These are phyloP conservation scores for Pseudomyrmex dendroicus DNA, from an alignment of 1,140 invertebrate genomes.

Conservation along the genomic window DNA sequence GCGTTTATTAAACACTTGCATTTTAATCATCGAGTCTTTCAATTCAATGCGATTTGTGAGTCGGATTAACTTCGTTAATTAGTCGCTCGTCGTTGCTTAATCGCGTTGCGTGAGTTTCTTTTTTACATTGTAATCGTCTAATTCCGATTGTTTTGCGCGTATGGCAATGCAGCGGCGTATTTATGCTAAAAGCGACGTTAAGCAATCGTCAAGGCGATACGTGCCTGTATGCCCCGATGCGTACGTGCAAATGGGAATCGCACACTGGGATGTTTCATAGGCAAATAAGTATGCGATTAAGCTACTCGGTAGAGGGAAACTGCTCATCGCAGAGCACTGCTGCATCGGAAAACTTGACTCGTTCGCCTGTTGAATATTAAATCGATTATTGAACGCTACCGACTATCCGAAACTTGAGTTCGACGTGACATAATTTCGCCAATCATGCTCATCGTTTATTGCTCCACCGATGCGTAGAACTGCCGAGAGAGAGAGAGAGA, in stretches of 20 bases:
- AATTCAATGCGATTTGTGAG: too few species aligned
- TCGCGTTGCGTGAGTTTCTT: not conserved
- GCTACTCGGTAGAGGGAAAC: constrained; percentile 39
- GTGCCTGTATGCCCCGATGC: constrained; percentile 42
- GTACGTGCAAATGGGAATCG: constrained; percentile 57
- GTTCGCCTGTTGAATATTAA: constrained; percentile 16
- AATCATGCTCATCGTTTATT: not conserved
- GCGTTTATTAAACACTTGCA: too few species aligned
- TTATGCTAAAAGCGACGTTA: constrained; percentile 65
- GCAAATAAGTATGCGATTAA: constrained; percentile 72
- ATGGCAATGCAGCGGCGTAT: constrained; percentile 45
- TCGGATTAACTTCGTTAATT: too few species aligned
- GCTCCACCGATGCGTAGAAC: too few species aligned
- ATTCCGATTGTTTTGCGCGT: not conserved
- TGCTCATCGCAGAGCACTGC: not conserved
- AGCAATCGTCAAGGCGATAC: constrained; percentile 70
- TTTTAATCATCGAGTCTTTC: too few species aligned
- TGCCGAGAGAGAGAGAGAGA: too few species aligned
- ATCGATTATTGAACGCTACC: not conserved
- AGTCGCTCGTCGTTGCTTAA: not conserved
- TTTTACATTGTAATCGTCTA: not conserved
- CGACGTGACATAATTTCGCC: constrained; percentile 20
- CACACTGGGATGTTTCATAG: constrained; percentile 31
- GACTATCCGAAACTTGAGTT: too few species aligned
- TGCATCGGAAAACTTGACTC: not conserved